Evolutionary conservation across 2,888 invertebrate species (phyloP).

Genomic region (Ectemnius cavifrons): DNA sequence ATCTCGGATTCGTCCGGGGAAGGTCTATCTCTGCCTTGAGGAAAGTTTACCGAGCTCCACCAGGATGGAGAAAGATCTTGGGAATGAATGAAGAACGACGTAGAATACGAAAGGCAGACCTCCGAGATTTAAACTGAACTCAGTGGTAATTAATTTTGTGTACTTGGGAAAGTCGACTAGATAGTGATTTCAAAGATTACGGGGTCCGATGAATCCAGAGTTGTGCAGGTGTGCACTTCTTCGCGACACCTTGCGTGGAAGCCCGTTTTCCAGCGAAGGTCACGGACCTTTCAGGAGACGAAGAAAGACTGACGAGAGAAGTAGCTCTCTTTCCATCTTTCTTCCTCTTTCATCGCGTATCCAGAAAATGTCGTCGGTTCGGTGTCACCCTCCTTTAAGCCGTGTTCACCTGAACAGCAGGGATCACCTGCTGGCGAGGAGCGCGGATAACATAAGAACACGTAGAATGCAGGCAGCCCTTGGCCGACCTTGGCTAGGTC

Average conservation of each 20-base stretch:
- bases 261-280: slow-evolving; percentile 50
- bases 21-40: too few species aligned
- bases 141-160: too few species aligned
- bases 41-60: too few species aligned
- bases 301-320: slow-evolving; percentile 36
- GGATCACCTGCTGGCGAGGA: slow-evolving; percentile 62
- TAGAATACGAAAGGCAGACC: too few species aligned
- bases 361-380: slow-evolving; percentile 73
- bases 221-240: neutral
- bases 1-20: too few species aligned
- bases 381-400: slow-evolving; percentile 63
- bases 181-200: too few species aligned
- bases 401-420: slow-evolving; percentile 60
- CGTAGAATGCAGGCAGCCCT: slow-evolving; percentile 73
- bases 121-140: too few species aligned
- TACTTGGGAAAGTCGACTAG: too few species aligned
- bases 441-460: slow-evolving; percentile 73
- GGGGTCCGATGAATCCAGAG: neutral
- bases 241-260: neutral
- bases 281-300: slow-evolving; percentile 44
- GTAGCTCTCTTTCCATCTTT: slow-evolving; percentile 30
- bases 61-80: too few species aligned
- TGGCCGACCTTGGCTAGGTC: slow-evolving; percentile 76
- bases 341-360: slow-evolving; percentile 41
- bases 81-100: too few species aligned